A percentile compares a stretch with the other conserved stretches of the same genome.
Conservation (phyloP, 1,140 invertebrate species). For the Scaptomyza hsui region DNA sequence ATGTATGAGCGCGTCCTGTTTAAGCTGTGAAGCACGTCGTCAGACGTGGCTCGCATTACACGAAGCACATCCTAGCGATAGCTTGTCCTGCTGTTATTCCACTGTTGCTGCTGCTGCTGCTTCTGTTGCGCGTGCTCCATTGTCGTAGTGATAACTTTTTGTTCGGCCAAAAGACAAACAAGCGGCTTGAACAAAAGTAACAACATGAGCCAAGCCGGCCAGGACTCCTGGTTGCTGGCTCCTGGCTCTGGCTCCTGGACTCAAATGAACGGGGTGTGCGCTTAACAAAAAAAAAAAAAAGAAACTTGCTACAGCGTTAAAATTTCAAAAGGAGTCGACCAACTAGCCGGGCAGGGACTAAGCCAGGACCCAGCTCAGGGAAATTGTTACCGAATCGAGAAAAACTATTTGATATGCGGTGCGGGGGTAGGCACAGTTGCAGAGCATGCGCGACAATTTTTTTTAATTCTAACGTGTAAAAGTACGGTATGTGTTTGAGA, state of each 20-base stretch:
- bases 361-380: not conserved
- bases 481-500: not conserved
- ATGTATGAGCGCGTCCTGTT: constrained; percentile 31
- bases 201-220: constrained; percentile 9
- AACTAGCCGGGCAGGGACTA: constrained; percentile 3
- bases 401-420: constrained; percentile 5
- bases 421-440: not conserved
- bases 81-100: not conserved
- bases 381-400: constrained; percentile 11
- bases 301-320: constrained; percentile 7
- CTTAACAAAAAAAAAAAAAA: not conserved
- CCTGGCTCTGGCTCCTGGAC: too few relatives aligned
- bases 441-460: constrained; percentile 31
- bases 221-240: too few relatives aligned
- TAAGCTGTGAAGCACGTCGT: constrained; percentile 53
- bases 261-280: not conserved
- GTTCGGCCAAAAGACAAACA: constrained; percentile 26
- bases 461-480: not conserved
- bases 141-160: constrained; percentile 38
- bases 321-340: constrained; percentile 16
- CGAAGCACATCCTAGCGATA: constrained; percentile 7
- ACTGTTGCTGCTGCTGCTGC: not conserved
- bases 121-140: constrained; percentile 36
- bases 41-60: constrained; percentile 46
- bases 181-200: constrained; percentile 19